Evolutionary conservation across 2,113 vertebrate genomes (phyloP).

Genomic region (Miniopterus natalensis): DNA sequence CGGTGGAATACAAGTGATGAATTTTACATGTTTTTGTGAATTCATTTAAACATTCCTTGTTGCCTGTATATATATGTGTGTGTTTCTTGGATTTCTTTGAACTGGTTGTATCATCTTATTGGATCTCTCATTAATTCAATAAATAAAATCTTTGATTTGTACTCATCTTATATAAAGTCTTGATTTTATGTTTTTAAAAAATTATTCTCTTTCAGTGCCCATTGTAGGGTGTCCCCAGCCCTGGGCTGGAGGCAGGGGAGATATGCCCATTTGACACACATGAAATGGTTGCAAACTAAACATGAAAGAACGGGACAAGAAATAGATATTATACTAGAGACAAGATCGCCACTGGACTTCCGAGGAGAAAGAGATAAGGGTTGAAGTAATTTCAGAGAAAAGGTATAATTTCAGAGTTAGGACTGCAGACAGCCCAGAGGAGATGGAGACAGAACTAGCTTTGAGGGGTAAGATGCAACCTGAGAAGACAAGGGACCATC

Average conservation of each 20-base stretch:
- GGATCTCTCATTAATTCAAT: constrained; percentile 4
- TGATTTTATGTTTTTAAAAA: constrained; percentile 30
- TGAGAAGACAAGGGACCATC: not conserved
- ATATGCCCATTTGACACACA: not conserved
- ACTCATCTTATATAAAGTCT: constrained; percentile 43
- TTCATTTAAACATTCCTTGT: not conserved
- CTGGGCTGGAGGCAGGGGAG: not conserved
- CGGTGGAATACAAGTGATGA: not conserved
- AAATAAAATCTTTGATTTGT: constrained; percentile 50
- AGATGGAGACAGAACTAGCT: not conserved
- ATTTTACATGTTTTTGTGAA: constrained; percentile 53
- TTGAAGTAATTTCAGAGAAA: not conserved
- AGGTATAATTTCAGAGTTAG: not conserved
- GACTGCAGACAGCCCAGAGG: not conserved
- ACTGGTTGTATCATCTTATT: not conserved
- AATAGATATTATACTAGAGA: not conserved
- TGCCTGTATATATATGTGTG: not conserved
- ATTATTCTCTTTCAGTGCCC: not conserved
- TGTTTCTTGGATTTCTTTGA: constrained; percentile 47
- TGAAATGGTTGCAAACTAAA: not conserved
- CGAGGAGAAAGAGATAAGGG: not conserved
- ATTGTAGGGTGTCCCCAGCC: not conserved
- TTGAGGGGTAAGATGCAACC: not conserved
- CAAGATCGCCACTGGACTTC: not conserved
- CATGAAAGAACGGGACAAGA: not conserved